A percentile compares a stretch with the other conserved stretches of the same genome.
Conservation (phyloP, 2,113 vertebrate genomes). For the Bos taurus region ARS-UCD2.0 NC_037345.1:8346001-8346500, state of each 20-base stretch:
- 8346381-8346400: neutral
- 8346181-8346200: rapidly evolving
- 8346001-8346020: rapidly evolving
- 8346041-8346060: rapidly evolving
- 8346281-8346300: rapidly evolving
- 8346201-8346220: neutral
- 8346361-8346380: neutral
- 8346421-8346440: neutral
- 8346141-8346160: neutral
- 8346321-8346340: neutral
- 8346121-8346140: neutral
- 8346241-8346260: rapidly evolving
- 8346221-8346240: no score
- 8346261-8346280: neutral
- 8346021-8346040: no score
- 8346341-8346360: neutral
- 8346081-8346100: neutral
- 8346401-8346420: neutral
- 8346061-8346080: neutral
- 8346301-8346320: rapidly evolving
- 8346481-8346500: neutral
- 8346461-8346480: neutral
- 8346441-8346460: neutral
- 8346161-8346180: neutral
- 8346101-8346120: neutral